Evolutionary conservation across 2,797 vertebrate genomes (phyloP).

Genomic region (Enteromius afrohamiltoni): DNA sequence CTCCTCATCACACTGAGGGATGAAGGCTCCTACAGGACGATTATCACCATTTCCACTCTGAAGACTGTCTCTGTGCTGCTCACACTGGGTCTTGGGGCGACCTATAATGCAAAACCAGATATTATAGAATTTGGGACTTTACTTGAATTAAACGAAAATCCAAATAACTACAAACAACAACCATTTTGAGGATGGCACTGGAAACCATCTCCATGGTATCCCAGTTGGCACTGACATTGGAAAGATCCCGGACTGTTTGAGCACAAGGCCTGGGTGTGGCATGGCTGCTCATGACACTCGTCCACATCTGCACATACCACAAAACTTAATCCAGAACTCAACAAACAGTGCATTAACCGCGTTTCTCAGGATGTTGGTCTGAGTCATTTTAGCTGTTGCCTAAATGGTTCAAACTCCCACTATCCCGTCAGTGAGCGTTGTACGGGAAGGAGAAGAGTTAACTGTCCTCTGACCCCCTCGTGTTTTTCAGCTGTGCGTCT

Average conservation of each 20-base stretch:
- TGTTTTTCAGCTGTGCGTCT: slow-evolving; percentile 58
- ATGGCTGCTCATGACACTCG: slow-evolving; percentile 84
- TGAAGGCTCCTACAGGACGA: slow-evolving; percentile 63
- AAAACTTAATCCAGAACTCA: background rate
- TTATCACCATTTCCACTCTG: slow-evolving; percentile 54
- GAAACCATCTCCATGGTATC: slow-evolving; percentile 84
- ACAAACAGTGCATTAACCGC: background rate
- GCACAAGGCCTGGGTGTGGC: slow-evolving; percentile 81
- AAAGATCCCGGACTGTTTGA: slow-evolving; percentile 84
- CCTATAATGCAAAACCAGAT: slow-evolving; percentile 47
- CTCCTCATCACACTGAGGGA: slow-evolving; percentile 78
- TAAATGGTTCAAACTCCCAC: background rate
- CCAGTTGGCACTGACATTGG: slow-evolving; percentile 82
- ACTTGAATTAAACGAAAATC: background rate
- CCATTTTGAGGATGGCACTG: slow-evolving; percentile 77
- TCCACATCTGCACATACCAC: slow-evolving; percentile 79
- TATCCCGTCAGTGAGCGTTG: background rate
- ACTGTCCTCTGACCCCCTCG: slow-evolving; percentile 44
- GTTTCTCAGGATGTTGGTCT: slow-evolving; percentile 3
- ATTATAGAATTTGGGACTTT: slow-evolving; percentile 1
- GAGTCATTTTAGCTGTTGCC: slow-evolving; percentile 6
- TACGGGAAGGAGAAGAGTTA: slow-evolving; percentile 53
- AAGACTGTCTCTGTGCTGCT: slow-evolving; percentile 75
- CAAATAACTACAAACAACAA: slow-evolving; percentile 56
- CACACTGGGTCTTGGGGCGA: slow-evolving; percentile 72